Conservation (phyloP, 2,888 invertebrate genomes). For the Limenitis camilla region DNA sequence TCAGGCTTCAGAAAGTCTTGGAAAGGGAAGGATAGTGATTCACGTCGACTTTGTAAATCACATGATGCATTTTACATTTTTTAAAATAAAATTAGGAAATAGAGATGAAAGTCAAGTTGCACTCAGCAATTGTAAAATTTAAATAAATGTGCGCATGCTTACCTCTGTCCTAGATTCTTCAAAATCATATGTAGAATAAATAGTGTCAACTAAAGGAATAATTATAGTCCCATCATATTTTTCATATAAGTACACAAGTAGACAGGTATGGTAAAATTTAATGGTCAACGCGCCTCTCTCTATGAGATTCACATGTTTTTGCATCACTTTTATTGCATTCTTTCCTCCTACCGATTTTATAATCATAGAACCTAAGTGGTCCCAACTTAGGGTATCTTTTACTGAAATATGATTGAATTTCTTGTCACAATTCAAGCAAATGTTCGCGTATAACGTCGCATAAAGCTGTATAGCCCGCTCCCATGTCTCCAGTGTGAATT, state of each 20-base stretch:
- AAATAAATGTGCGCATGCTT: constrained; percentile 17
- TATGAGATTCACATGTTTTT: constrained; percentile 70
- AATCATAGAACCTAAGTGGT: constrained; percentile 72
- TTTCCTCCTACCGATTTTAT: constrained; percentile 76
- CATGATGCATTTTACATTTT: too few relatives aligned
- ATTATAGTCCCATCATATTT: constrained; percentile 51
- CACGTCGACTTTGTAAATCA: too few relatives aligned
- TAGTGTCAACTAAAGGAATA: constrained; percentile 49
- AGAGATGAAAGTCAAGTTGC: neutral
- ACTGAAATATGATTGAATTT: constrained; percentile 59
- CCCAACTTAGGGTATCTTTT: constrained; percentile 74
- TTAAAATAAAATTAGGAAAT: too few relatives aligned
- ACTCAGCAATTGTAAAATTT: neutral
- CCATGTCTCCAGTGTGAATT: constrained; percentile 76
- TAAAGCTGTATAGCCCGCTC: constrained; percentile 70
- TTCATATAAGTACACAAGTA: constrained; percentile 64
- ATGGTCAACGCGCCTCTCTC: constrained; percentile 73
- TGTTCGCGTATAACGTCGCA: constrained; percentile 70
- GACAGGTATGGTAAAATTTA: constrained; percentile 76
- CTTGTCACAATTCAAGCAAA: constrained; percentile 77
- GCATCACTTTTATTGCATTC: constrained; percentile 72
- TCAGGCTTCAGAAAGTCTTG: too few relatives aligned
- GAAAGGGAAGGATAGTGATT: too few relatives aligned
- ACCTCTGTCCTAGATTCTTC: constrained; percentile 59
- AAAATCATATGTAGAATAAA: constrained; percentile 55